Percentiles rank a stretch among this genome's conserved stretches.
Conservation (phyloP, 2,888 invertebrate species). For the Plagiodera versicolora region DNA sequence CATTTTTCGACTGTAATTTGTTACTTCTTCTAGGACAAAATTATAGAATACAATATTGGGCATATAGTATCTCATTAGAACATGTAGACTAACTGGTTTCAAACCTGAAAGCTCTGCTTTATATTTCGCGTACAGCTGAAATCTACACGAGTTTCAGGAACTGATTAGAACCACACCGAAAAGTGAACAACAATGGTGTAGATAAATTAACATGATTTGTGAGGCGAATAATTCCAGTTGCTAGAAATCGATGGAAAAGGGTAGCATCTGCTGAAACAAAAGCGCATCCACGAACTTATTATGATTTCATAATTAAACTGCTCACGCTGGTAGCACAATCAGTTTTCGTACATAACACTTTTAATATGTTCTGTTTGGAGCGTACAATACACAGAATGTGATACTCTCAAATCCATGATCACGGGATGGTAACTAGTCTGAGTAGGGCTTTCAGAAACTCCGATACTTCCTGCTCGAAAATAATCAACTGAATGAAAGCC, state of each 20-base stretch:
- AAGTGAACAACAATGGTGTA: not conserved
- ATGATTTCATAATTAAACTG: not conserved
- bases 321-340: not conserved
- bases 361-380: not conserved
- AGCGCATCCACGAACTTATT: not conserved
- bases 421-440: no score
- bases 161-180: not conserved
- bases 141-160: not conserved
- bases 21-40: no score
- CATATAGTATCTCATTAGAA: no score
- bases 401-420: no score
- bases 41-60: no score
- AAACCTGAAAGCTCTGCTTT: not conserved
- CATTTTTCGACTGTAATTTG: no score
- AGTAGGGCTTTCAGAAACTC: no score
- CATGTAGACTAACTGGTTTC: not conserved
- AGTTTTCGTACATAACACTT: not conserved
- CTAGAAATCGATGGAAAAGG: not conserved
- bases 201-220: constrained; percentile 1
- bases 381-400: no score
- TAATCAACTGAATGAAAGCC: no score
- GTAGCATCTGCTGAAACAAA: not conserved
- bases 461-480: no score
- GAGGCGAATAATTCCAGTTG: not conserved
- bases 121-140: not conserved